Base-by-base conservation (phyloP, 1,140 invertebrate species). In the Drosophila burlai region DNA sequence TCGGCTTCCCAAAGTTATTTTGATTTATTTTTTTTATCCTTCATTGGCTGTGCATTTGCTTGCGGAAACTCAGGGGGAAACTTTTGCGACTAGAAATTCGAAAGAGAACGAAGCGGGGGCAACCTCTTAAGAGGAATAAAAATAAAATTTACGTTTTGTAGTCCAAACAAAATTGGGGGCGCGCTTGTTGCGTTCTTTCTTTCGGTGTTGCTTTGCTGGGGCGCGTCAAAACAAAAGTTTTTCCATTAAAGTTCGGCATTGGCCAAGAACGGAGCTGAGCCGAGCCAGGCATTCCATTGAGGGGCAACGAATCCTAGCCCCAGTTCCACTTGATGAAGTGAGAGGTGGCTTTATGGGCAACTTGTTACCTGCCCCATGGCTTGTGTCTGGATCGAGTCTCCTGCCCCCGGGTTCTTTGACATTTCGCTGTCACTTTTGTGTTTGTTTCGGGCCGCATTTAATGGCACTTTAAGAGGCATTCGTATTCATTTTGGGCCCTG, bases 161-260 rank as follows among this genome's bases (percentile, higher is more conserved):
- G 62, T 64, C 66, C 52, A 78, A 78, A 78, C 67, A 78, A 78
- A 71, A 78, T 78, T 26, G 45, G 64, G 64, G 72, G 61, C 74
- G 75, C 60, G 67, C 67, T 80, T 80, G 77, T 80, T 80, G 77
- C 77, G 42, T 76, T 58, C 49, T 63, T 43, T 26, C 26, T 10
- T 18, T 18, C 59, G 40, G 50, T 67, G 63, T 66, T 60, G 58
- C 46, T 71, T 49, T 47, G 47, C 54, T 26, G 78, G 82, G 68
- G 66, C 67, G 77, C 85, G 74, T 79, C 84, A 89, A 90, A 89
- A 89, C 84, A 89, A 89, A 89, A 90, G 85, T 89, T 89, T 89
- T 89, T 90, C 84, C 85, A 89, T 89, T 89, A 89, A 89, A 90
- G 85, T 89, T 89, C 62, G 60, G 36, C 80, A 76, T 73, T 58